These are phyloP conservation scores for Rutilus rutilus DNA, from an alignment of 2,113 vertebrate species.

Conservation along the genomic window DNA sequence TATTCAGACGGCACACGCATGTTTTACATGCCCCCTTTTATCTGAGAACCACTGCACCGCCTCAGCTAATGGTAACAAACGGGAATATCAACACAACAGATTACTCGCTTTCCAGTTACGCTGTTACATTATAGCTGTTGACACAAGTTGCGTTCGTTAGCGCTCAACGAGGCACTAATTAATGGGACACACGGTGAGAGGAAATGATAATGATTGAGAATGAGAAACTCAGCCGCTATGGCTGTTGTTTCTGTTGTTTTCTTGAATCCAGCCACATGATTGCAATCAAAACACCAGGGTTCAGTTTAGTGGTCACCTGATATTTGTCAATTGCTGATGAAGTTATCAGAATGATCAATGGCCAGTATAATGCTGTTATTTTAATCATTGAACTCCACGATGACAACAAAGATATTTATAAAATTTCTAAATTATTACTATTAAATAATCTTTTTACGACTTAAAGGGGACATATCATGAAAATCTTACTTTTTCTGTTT, in stretches of 20 bases:
- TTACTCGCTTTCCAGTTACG: constrained; percentile 17
- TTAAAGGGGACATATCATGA: too few relatives aligned
- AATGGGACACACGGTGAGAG: background rate
- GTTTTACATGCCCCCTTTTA: background rate
- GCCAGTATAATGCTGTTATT: background rate
- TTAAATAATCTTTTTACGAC: too few relatives aligned
- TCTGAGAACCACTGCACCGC: background rate
- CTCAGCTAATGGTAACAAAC: background rate
- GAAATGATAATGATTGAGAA: constrained; percentile 26
- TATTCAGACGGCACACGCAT: background rate
- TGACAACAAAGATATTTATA: background rate
- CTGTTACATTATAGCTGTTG: constrained; percentile 34
- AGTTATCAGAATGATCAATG: background rate
- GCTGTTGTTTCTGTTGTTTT: background rate
- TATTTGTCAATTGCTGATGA: background rate
- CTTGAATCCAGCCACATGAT: background rate
- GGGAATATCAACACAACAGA: constrained; percentile 12
- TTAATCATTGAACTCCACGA: background rate
- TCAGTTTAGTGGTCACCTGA: background rate
- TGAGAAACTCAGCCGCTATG: background rate
- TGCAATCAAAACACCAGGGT: background rate
- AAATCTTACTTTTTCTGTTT: too few relatives aligned
- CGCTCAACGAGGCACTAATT: constrained; percentile 32
- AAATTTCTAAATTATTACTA: background rate
- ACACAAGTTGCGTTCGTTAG: constrained; percentile 34